Evolutionary conservation across 2,888 invertebrate genomes (phyloP), one percentile per base, ranked within the genome.

Genomic region (Spicauda simplicius): DNA sequence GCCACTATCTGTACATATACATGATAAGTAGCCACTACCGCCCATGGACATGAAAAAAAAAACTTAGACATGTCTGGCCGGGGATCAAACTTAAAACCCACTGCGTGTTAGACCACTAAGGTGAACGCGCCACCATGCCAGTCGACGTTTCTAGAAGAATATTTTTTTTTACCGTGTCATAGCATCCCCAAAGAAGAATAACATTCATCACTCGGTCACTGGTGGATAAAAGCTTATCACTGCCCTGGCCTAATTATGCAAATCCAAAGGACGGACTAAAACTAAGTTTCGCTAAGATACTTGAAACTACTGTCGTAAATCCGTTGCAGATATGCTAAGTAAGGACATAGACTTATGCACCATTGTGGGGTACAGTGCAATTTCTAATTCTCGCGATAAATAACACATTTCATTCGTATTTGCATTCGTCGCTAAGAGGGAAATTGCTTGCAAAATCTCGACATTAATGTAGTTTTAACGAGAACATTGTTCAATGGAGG

Each of bases 391-490:
- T 82, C 77, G 83, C 85, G 88, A 89, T 90, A 90, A 88, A 90
- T 88, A 89, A 88, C 88, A 87, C 87, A 88, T 88, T 89, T 88
- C 83, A 80, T 83, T 85, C 81, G 82, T 84, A 87, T 90, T 90
- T 88, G 87, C 89, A 88, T 88, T 86, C 80, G 86, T 85, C 86
- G 85, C 85, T 84, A 82, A 83, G 83, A 83, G 86, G 88, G 90
- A 87, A 88, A 89, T 89, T 88, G 87, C 88, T 87, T 85, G 88
- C 86, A 83, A 86, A 89, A 88, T 90, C 84, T 85, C 82, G 74
- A 83, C 83, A 79, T 77, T 76, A 74, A 81, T 76, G 80, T 77
- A 80, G 70, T 77, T 77, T 77, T 80, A 73, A 74, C 74, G 66
- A 76, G 74, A 60, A 57, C 67, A 70, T 73, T 76, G 74, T 75